Evolutionary conservation across 1,140 invertebrate species (phyloP), one percentile per base, ranked within the genome.

Genomic region (Zaprionus taronus): DNA sequence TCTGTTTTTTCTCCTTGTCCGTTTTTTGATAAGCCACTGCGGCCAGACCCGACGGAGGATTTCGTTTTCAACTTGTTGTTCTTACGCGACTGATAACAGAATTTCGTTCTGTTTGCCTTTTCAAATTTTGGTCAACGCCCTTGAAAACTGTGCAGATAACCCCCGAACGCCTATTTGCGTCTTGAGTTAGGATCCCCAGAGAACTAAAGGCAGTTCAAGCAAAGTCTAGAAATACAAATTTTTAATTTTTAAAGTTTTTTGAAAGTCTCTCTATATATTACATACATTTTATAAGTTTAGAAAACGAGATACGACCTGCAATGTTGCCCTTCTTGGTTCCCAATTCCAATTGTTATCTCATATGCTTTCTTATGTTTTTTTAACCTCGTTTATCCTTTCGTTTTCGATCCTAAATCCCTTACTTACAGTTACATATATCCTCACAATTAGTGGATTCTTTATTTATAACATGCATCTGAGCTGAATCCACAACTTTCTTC

Each of bases 111-210:
- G 26, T 65, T 72, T 60, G 24, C 47, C 60, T 41, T 57, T 7
- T n/a, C n/a, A 36, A 22, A 26, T 55, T 31, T 61, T 76, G 82
- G 83, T 89, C 84, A 87, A 89, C 84, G 84, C 77, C 84, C 84
- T 83, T 66, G 20, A 51, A 38, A 61, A 41, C 1, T 36, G 12
- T 1, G 53, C 60, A 79, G 84, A 89, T 89, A 81, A 57, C 17
- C 58, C 61, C 41, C 5, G 26, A 55, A 6, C 9, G 34, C 11
- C 17, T n/a, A 7, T 60, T 41, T 24, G 2, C 4, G 31, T 20
- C 2, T 1, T 24, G 47, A 14, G 9, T 51, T 51, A 14, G 49
- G 20, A 64, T 49, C 31, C 26, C 26, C 47, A 51, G 4, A 14
- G 9, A 12, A 3, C 11, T 12, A 22, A 20, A 14, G 22, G 5